Evolutionary conservation across 2,797 vertebrate species (phyloP).

Genomic region (Girardinus metallicus): DNA sequence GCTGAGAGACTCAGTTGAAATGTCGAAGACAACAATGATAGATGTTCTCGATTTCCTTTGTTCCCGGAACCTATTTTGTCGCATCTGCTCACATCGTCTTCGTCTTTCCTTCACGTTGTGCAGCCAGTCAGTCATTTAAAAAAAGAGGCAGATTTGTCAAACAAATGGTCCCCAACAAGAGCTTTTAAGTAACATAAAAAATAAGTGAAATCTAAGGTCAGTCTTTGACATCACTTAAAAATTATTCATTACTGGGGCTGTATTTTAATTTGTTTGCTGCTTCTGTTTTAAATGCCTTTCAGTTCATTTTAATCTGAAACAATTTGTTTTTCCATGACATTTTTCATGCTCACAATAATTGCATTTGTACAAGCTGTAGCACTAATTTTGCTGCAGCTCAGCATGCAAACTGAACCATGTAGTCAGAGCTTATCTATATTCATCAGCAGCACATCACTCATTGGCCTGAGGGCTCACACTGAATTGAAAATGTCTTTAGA

Average conservation of each 20-base stretch:
- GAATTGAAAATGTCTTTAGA: conserved; percentile 56
- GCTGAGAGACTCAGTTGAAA: background rate
- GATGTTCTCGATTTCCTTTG: conserved; percentile 7
- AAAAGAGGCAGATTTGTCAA: background rate
- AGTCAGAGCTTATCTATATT: background rate
- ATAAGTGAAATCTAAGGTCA: background rate
- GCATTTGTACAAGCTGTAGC: background rate
- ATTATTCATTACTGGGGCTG: too few relatives aligned
- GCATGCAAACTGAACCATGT: background rate
- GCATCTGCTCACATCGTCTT: conserved; percentile 24
- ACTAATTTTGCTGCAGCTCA: background rate
- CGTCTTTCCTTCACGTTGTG: conserved; percentile 18
- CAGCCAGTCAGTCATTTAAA: background rate
- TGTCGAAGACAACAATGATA: conserved; percentile 6
- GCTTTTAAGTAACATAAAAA: background rate
- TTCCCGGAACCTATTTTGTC: conserved; percentile 5
- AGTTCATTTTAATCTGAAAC: background rate
- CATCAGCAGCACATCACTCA: background rate
- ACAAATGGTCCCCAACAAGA: background rate
- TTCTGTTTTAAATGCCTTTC: background rate
- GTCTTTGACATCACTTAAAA: background rate
- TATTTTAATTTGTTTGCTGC: background rate
- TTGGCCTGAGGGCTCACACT: conserved; percentile 54
- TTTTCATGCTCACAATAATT: background rate
- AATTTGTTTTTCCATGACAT: background rate